Conservation (phyloP, 64 coral and sea anemone genomes). For the Pocillopora verrucosa region DNA sequence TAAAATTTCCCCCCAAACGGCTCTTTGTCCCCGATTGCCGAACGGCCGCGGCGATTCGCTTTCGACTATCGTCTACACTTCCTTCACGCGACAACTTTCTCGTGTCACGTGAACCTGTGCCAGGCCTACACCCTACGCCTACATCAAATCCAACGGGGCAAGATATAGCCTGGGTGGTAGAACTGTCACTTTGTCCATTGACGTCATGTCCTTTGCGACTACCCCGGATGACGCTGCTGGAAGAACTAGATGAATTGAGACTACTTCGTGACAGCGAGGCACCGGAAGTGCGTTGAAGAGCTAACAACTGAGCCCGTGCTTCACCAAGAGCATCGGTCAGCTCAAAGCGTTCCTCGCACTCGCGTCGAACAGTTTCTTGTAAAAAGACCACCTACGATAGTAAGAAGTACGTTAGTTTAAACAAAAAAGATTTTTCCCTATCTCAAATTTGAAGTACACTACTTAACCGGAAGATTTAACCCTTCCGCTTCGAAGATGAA, state of each 20-base stretch:
- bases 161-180: constrained; percentile 30
- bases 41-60: constrained; percentile 65
- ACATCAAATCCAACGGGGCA: constrained; percentile 77
- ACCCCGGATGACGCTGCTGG: neutral
- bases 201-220: constrained; percentile 12
- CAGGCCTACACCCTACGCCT: constrained; percentile 37
- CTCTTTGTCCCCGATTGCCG: constrained; percentile 40
- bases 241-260: constrained; percentile 32
- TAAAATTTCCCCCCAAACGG: constrained; percentile 54
- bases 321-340: constrained; percentile 91
- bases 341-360: constrained; percentile 92
- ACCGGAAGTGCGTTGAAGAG: constrained; percentile 40
- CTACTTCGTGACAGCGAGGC: constrained; percentile 59
- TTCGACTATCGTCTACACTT: constrained; percentile 66
- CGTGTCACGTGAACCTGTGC: constrained; percentile 57
- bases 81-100: constrained; percentile 27
- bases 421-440: too few relatives aligned
- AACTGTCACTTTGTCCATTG: constrained; percentile 22
- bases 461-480: too few relatives aligned
- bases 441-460: too few relatives aligned
- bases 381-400: constrained; percentile 46
- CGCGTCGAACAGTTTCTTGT: constrained; percentile 91
- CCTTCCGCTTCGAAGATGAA: too few relatives aligned
- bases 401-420: neutral
- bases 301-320: constrained; percentile 77